Evolutionary conservation across 2,797 vertebrate genomes (phyloP).

Genomic region (Catostomus latipinnis): DNA sequence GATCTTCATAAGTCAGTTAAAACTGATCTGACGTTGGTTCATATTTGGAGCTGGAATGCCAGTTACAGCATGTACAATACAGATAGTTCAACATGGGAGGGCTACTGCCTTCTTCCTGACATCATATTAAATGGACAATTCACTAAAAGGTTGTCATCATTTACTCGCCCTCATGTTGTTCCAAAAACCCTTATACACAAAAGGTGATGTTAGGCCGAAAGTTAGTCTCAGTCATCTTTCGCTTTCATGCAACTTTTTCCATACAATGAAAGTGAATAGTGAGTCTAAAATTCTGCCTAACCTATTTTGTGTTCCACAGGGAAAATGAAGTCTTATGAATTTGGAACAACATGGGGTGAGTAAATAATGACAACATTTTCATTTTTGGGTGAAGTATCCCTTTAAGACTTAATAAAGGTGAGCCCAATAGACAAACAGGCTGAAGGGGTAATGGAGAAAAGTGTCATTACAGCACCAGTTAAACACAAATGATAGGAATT

Average conservation of each 20-base stretch:
- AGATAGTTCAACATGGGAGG: background rate
- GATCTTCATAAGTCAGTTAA: slow-evolving; percentile 21
- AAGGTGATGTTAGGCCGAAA: too few species aligned
- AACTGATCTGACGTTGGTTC: background rate
- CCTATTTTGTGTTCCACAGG: too few species aligned
- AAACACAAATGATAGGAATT: slow-evolving; percentile 63
- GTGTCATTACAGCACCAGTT: slow-evolving; percentile 64
- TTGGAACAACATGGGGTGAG: too few species aligned
- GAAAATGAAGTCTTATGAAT: too few species aligned
- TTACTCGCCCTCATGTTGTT: too few species aligned
- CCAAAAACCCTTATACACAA: too few species aligned
- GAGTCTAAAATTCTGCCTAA: too few species aligned
- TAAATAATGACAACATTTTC: too few species aligned
- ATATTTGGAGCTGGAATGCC: background rate
- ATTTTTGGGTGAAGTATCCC: too few species aligned
- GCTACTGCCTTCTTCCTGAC: slow-evolving; percentile 7
- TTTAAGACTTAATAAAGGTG: slow-evolving; percentile 25
- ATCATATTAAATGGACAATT: background rate
- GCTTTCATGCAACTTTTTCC: too few species aligned
- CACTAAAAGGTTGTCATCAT: too few species aligned
- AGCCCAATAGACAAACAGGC: slow-evolving; percentile 55
- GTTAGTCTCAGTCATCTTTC: too few species aligned
- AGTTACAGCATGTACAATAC: background rate
- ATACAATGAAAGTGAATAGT: background rate
- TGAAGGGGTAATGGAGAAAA: slow-evolving; percentile 53